Evolutionary conservation across 2,113 vertebrate genomes (phyloP).

Genomic region (Ictidomys tridecemlineatus): DNA sequence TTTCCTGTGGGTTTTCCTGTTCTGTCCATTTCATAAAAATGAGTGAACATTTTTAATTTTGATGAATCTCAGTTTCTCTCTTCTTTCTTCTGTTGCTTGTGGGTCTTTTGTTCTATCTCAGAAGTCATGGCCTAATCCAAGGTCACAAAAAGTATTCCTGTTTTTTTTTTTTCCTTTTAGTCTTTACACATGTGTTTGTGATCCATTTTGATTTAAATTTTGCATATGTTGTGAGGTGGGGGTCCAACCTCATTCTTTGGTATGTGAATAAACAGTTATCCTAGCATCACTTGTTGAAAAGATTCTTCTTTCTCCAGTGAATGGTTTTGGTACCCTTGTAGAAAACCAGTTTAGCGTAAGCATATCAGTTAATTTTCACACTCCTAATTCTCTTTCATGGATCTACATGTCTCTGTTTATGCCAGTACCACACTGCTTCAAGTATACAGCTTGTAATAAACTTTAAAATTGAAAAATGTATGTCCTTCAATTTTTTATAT

Average conservation of each 20-base stretch:
- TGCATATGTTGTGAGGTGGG: neutral
- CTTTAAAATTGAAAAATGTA: neutral
- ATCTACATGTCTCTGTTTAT: neutral
- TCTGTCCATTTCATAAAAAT: neutral
- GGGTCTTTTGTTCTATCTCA: neutral
- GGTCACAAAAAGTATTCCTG: neutral
- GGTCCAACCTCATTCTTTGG: neutral
- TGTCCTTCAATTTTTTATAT: neutral
- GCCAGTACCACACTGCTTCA: neutral
- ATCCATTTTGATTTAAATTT: slow-evolving; percentile 22
- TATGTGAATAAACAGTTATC: neutral
- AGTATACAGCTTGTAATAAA: neutral
- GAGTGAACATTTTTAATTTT: neutral
- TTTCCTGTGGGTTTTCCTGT: neutral
- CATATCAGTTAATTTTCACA: neutral
- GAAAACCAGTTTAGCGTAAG: neutral
- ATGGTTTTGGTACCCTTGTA: neutral
- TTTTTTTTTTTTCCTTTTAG: neutral
- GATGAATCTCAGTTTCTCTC: neutral
- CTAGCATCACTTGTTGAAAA: neutral
- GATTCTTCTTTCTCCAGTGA: neutral
- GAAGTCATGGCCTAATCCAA: neutral
- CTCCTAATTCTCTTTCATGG: neutral
- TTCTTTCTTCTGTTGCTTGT: neutral
- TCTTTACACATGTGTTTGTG: neutral